These are phyloP conservation scores for Parotocinclus haroldoi DNA, from an alignment of 2,797 vertebrate genomes.

Conservation along the genomic window DNA sequence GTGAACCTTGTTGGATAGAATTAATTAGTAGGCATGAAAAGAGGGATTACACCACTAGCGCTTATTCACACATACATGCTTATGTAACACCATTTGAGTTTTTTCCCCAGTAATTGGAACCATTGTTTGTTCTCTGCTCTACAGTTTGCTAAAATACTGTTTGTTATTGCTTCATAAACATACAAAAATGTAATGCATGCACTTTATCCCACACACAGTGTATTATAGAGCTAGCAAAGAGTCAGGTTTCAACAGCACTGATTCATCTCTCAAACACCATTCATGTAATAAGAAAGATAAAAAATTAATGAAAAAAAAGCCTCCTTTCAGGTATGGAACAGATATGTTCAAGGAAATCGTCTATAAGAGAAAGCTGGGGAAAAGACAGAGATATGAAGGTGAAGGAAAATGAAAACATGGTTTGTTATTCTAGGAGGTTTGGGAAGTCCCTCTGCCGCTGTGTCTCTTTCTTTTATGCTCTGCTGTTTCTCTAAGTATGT, in stretches of 20 bases:
- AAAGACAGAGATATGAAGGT: constrained; percentile 6
- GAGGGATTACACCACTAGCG: neutral
- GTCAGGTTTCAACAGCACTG: constrained; percentile 10
- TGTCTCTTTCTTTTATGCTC: constrained; percentile 5
- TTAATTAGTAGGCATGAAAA: constrained; percentile 17
- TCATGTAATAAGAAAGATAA: constrained; percentile 27
- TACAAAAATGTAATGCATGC: no score
- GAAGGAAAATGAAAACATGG: constrained; percentile 4
- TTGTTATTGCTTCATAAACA: neutral
- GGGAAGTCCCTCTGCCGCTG: constrained; percentile 16
- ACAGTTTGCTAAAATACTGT: neutral
- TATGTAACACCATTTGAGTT: neutral
- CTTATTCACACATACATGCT: constrained; percentile 3
- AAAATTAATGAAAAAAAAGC: constrained; percentile 34
- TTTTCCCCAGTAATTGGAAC: neutral
- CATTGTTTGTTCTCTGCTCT: neutral
- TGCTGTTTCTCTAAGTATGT: constrained; percentile 26
- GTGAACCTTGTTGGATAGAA: constrained; percentile 1
- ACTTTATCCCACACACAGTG: constrained; percentile 1
- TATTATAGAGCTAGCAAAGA: constrained; percentile 5
- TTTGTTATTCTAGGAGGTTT: constrained; percentile 28
- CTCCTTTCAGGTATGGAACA: constrained; percentile 12
- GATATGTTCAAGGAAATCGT: neutral
- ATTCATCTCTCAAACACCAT: constrained; percentile 14
- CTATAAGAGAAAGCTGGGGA: constrained; percentile 7